Evolutionary conservation across 1,140 invertebrate genomes (phyloP).

Genomic region (Caenorhabditis inopinata): DNA sequence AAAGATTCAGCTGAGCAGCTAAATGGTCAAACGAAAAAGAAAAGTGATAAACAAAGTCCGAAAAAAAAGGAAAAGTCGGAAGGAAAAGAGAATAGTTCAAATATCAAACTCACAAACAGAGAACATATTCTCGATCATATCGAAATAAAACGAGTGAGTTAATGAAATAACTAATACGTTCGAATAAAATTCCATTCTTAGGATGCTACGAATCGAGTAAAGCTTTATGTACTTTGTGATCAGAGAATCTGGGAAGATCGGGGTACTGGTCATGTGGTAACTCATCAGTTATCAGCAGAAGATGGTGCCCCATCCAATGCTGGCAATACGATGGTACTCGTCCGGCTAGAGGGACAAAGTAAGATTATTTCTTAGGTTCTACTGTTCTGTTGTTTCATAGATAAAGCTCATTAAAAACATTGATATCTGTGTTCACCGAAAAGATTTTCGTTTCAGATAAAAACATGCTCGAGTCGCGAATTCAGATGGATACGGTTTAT

Average conservation of each 20-base stretch:
- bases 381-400: too few relatives aligned
- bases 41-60: not conserved
- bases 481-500: slow-evolving; percentile 60
- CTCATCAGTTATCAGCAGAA: slow-evolving; percentile 49
- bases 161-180: not conserved
- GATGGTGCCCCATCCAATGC: slow-evolving; percentile 2
- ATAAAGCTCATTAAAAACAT: too few relatives aligned
- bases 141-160: slow-evolving; percentile 1
- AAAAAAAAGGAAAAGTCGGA: not conserved
- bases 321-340: slow-evolving; percentile 43
- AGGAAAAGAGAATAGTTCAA: slow-evolving; percentile 32
- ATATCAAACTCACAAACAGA: not conserved
- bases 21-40: not conserved
- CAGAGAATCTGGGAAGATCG: slow-evolving; percentile 62
- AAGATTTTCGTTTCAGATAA: slow-evolving; percentile 49
- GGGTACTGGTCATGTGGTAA: slow-evolving; percentile 65
- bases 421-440: too few relatives aligned
- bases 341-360: slow-evolving; percentile 56
- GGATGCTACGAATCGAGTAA: slow-evolving; percentile 59
- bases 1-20: not conserved
- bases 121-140: slow-evolving; percentile 18
- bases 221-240: slow-evolving; percentile 64
- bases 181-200: slow-evolving; percentile 38
- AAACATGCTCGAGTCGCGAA: slow-evolving; percentile 62
- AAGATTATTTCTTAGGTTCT: too few relatives aligned